A percentile compares a stretch with the other conserved stretches of the same genome.
Conservation (phyloP, 2,797 vertebrate genomes). For the Picus viridis region DNA sequence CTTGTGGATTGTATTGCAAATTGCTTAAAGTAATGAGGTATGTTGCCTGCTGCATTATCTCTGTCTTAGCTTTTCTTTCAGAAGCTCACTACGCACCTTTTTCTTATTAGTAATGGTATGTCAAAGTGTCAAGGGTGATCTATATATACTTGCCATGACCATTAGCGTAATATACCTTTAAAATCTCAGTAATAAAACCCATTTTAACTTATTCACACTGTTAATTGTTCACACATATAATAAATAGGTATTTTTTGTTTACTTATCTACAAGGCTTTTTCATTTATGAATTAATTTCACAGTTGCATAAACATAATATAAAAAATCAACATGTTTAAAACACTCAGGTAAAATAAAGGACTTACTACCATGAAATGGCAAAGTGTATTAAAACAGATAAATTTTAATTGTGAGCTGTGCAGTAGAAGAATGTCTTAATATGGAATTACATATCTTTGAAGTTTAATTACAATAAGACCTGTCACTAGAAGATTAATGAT, state of each 20-base stretch:
- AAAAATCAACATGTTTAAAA: conserved; percentile 44
- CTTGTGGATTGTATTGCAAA: neutral
- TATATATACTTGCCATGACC: neutral
- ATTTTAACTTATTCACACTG: neutral
- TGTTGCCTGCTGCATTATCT: neutral
- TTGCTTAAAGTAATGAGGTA: neutral
- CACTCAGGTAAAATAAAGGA: conserved; percentile 30
- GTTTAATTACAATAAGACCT: conserved; percentile 66
- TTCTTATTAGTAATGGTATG: neutral
- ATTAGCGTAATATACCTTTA: neutral
- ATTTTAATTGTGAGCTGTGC: conserved; percentile 19
- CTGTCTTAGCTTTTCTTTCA: conserved; percentile 4
- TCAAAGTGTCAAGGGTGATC: neutral
- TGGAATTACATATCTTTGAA: conserved; percentile 57
- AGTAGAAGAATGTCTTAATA: conserved; percentile 38
- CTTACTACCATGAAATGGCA: neutral
- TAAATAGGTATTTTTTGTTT: neutral
- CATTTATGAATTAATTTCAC: conserved; percentile 53
- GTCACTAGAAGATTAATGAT: conserved; percentile 62
- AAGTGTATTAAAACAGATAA: neutral
- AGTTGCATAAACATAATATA: neutral
- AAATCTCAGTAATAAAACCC: neutral
- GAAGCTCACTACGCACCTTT: neutral
- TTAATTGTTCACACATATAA: neutral
- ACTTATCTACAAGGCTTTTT: neutral